Base-by-base conservation (phyloP, 2,888 invertebrate species). In the Xylota sylvarum region DNA sequence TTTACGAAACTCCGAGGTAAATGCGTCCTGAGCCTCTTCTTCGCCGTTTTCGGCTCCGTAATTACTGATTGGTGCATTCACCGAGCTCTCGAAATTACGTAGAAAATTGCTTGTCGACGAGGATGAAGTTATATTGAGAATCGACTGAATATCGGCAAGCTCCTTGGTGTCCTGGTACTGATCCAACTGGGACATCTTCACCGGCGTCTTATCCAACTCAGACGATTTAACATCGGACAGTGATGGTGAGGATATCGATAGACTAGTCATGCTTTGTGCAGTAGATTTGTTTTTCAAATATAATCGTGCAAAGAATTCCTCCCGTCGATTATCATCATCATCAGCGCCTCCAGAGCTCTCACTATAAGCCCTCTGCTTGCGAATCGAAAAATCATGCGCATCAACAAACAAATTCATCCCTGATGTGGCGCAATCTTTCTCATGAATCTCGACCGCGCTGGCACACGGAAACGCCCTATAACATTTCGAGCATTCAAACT, bases 71-170 rank as follows among this genome's bases (percentile, higher is more conserved):
- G 92, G 92, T 7, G 92, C 91, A 58, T 92, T 92, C 2, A 92
- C 92, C 88, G 93, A 94, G 43, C 91, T 92, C 74, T 92, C 92
- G 72, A 96, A 93, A 90, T 95, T 94, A 90, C 95, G 95, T 88
- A 96, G 91, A 82, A 95, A 94, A 89, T 95, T 94, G 30, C 95
- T 94, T 48, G 95, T 94, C 35, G 91, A 92, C 3, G 92, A 92
- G 7, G 92, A 92, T 12, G 96, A 95, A 35, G 97, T 96, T 88
- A 97, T 95, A 23, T 95, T 96, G 70, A 97, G 93, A 88, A 97
- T 97, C 32, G 97, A 96, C 91, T 96, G 96, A 87, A 97, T 97
- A 90, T 97, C 97, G 55, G 97, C 97, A 86, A 97, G 93, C 90
- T 97, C 97, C 91, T 95, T 95, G 32, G 94, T 94, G 87, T 94